These are phyloP conservation scores for Craseonycteris thonglongyai DNA, from an alignment of 2,113 vertebrate genomes.

Conservation along the genomic window DNA sequence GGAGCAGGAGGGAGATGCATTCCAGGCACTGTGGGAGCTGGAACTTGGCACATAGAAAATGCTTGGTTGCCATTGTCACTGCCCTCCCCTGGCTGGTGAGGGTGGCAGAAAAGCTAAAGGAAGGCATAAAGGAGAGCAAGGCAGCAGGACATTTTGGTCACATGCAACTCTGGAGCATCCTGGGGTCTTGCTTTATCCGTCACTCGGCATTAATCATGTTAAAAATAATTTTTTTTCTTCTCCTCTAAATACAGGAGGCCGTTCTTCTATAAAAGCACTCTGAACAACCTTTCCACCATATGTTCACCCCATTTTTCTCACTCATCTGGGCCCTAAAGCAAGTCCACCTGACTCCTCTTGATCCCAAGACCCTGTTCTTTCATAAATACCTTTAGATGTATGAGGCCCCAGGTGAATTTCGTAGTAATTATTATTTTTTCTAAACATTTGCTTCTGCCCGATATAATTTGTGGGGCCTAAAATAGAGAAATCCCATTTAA, in stretches of 20 bases:
- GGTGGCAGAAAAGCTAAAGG: fast-evolving
- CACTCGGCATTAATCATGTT: not conserved
- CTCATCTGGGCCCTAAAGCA: not conserved
- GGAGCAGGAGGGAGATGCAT: fast-evolving
- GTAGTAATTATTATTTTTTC: not conserved
- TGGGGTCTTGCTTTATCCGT: not conserved
- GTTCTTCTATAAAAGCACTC: not conserved
- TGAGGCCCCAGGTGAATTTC: not conserved
- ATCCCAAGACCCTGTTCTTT: not conserved
- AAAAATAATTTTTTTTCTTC: not conserved
- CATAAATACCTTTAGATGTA: not conserved
- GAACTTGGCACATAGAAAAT: not conserved
- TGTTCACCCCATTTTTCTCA: not conserved
- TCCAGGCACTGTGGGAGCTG: not conserved
- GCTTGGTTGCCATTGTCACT: not conserved
- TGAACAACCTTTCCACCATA: no score
- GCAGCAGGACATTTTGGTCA: fast-evolving
- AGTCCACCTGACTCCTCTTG: not conserved
- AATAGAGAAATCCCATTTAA: not conserved
- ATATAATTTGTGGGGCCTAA: not conserved
- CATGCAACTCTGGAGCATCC: not conserved
- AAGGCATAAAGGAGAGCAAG: not conserved
- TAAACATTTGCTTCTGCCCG: not conserved
- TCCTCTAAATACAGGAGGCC: not conserved
- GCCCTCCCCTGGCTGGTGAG: not conserved